A percentile compares a stretch with the other conserved stretches of the same genome.
Conservation (phyloP, 1,140 invertebrate species). For the Trichonephila inaurata region DNA sequence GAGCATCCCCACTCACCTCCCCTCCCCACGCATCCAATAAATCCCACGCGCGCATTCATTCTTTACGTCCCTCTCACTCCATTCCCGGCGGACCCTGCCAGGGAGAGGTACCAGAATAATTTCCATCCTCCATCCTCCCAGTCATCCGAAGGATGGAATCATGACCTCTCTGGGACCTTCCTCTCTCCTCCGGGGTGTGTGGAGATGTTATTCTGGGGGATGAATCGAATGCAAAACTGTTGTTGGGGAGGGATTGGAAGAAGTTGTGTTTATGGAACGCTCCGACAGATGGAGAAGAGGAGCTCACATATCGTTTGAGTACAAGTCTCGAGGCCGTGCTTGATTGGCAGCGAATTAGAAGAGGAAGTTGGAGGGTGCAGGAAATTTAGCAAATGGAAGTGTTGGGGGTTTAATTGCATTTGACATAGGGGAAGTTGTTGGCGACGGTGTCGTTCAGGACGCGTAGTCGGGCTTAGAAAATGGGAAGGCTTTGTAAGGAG, state of each 20-base stretch:
- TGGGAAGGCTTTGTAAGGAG: not conserved
- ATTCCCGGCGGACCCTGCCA: constrained; percentile 26
- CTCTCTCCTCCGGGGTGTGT: not conserved
- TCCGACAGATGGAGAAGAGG: constrained; percentile 8
- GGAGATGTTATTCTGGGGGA: constrained; percentile 7
- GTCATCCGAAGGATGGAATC: constrained; percentile 25
- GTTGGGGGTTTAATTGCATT: constrained; percentile 38
- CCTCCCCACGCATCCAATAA: constrained; percentile 17
- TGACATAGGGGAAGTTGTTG: constrained; percentile 2
- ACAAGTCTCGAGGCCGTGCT: constrained; percentile 1
- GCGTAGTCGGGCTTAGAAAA: not conserved
- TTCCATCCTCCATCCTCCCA: not conserved
- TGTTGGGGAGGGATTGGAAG: not conserved
- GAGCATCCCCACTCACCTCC: not conserved
- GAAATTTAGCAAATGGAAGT: constrained; percentile 37
- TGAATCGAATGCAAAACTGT: not conserved
- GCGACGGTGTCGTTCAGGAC: not conserved
- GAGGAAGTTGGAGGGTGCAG: not conserved
- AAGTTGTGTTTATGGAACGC: constrained; percentile 11
- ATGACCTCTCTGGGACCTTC: constrained; percentile 3
- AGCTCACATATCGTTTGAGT: not conserved
- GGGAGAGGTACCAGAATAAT: constrained; percentile 13
- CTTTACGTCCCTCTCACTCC: not conserved
- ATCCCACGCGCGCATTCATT: constrained; percentile 40
- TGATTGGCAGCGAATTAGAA: constrained; percentile 30